phyloP scores from a whole-genome alignment of 2,113 vertebrate species.

The Epinephelus lanceolatus region DNA sequence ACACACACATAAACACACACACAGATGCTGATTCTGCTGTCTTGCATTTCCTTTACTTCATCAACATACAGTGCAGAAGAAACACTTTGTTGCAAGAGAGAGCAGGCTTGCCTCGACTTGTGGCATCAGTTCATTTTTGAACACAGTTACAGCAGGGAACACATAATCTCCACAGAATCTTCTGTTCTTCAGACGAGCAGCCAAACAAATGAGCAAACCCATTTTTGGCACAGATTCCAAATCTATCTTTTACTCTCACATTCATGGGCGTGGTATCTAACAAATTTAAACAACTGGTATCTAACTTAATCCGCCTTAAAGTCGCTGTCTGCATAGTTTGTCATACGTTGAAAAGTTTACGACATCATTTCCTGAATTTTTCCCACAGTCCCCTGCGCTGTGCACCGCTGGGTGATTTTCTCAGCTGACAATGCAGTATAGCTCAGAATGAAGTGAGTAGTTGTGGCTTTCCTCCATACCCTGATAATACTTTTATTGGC shows the following conservation, averaged over 20 bases:
- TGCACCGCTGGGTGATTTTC: neutral
- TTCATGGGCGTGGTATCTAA: neutral
- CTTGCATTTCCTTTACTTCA: constrained; percentile 21
- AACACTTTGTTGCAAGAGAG: neutral
- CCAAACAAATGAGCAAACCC: neutral
- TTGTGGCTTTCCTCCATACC: constrained; percentile 24
- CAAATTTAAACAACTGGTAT: neutral
- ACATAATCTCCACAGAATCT: constrained; percentile 9
- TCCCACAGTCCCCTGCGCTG: constrained; percentile 11
- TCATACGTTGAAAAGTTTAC: constrained; percentile 8
- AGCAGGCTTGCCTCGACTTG: neutral
- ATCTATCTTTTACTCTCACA: neutral
- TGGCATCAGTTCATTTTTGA: neutral
- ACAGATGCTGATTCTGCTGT: constrained; percentile 41
- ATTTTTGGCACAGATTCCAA: constrained; percentile 4
- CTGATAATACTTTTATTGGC: constrained; percentile 16
- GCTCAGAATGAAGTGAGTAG: neutral
- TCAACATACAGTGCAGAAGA: neutral
- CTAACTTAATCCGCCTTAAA: neutral
- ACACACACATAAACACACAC: constrained; percentile 46
- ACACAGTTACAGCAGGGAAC: neutral
- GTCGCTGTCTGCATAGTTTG: constrained; percentile 15
- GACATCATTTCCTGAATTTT: constrained; percentile 11
- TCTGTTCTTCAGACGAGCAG: neutral
- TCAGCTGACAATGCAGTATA: constrained; percentile 21